These are phyloP conservation scores for Thunnus maccoyii DNA, from an alignment of 2,113 vertebrate genomes.

Conservation along the genomic window DNA sequence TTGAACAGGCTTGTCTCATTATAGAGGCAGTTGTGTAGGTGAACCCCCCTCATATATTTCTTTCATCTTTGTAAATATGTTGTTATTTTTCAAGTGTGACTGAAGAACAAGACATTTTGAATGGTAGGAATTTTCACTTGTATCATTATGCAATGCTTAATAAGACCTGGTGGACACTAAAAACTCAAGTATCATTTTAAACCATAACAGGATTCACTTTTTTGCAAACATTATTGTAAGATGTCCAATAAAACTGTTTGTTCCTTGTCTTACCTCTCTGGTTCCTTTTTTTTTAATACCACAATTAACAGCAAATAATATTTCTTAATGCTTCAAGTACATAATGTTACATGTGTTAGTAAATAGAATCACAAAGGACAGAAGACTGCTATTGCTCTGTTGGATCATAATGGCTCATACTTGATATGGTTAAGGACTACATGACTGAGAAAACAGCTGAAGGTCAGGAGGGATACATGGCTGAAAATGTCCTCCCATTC, in stretches of 20 bases:
- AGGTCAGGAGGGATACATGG: too few species aligned
- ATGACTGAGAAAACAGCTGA: too few species aligned
- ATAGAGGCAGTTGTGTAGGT: slow-evolving; percentile 99
- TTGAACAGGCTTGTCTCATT: slow-evolving; percentile 99
- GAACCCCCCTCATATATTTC: slow-evolving; percentile 86
- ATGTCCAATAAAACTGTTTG: slow-evolving; percentile 89
- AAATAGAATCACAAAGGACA: neutral
- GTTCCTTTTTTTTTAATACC: slow-evolving; percentile 5
- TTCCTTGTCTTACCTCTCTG: slow-evolving; percentile 66
- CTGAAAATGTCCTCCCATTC: neutral
- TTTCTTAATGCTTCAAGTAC: neutral
- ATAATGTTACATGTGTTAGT: neutral
- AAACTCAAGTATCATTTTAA: slow-evolving; percentile 94
- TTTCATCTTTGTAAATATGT: slow-evolving; percentile 91
- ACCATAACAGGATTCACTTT: slow-evolving; percentile 69
- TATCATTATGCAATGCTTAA: slow-evolving; percentile 88
- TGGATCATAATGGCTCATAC: too few species aligned
- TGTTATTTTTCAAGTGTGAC: slow-evolving; percentile 94
- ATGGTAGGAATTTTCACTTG: slow-evolving; percentile 91
- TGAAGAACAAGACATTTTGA: slow-evolving; percentile 87
- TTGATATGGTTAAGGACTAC: too few species aligned
- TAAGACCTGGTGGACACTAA: slow-evolving; percentile 88
- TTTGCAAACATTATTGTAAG: slow-evolving; percentile 87
- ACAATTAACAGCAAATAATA: neutral
- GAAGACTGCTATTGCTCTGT: too few species aligned